Conservation (phyloP, 2,888 invertebrate genomes). For the Hypomecis punctinalis region DNA sequence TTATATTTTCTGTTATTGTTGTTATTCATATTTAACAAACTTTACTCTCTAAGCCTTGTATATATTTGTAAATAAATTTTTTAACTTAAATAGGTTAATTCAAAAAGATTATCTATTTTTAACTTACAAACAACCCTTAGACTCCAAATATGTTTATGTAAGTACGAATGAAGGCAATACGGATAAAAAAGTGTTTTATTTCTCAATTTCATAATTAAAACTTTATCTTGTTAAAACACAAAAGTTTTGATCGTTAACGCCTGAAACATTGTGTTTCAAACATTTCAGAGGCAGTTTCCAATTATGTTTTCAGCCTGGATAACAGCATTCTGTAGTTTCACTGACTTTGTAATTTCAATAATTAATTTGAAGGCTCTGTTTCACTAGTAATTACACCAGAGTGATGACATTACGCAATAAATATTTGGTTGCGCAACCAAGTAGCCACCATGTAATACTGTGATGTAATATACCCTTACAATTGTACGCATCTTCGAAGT, state of each 20-base stretch:
- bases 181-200: constrained; percentile 1
- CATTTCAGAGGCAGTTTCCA: constrained; percentile 16
- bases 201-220: constrained; percentile 11
- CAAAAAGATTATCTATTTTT: background rate
- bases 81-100: no score
- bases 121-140: background rate
- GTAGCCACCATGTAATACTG: no score
- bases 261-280: constrained; percentile 9
- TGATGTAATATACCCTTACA: no score
- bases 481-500: no score
- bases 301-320: constrained; percentile 23
- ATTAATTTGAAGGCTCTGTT: background rate
- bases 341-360: background rate
- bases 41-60: no score
- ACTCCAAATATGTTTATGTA: background rate
- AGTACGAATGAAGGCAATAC: background rate
- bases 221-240: constrained; percentile 10
- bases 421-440: no score
- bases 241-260: constrained; percentile 18
- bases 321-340: background rate
- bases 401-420: no score
- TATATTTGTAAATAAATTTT: no score
- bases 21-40: no score
- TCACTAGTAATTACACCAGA: no score
- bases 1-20: no score